These are phyloP conservation scores for Lycia hirtaria DNA, from an alignment of 2,888 invertebrate genomes.

Conservation along the genomic window DNA sequence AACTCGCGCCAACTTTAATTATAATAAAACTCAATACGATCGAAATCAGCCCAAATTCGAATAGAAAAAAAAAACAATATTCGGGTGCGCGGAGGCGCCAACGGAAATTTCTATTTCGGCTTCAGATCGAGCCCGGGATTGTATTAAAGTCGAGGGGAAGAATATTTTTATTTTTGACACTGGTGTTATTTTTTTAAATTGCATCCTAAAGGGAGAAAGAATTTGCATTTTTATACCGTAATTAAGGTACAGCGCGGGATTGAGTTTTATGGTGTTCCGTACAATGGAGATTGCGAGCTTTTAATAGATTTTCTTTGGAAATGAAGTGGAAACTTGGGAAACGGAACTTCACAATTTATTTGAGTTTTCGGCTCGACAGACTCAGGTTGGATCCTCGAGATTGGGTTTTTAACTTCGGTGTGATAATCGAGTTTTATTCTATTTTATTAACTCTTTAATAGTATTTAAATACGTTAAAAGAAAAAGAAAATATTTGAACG, in stretches of 20 bases:
- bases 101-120: constrained; percentile 42
- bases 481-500: no score
- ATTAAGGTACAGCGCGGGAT: constrained; percentile 34
- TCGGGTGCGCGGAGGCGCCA: constrained; percentile 28
- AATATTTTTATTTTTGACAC: constrained; percentile 42
- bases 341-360: constrained; percentile 13
- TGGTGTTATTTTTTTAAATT: constrained; percentile 37
- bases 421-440: not conserved
- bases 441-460: no score
- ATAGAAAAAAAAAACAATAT: constrained; percentile 36
- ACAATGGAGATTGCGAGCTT: constrained; percentile 15
- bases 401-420: not conserved
- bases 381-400: not conserved
- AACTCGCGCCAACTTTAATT: constrained; percentile 33
- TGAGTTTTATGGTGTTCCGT: constrained; percentile 33
- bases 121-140: constrained; percentile 45
- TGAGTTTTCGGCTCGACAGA: constrained; percentile 8
- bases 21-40: constrained; percentile 39
- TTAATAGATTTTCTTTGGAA: constrained; percentile 19
- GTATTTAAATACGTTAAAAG: no score
- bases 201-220: constrained; percentile 28
- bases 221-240: constrained; percentile 43
- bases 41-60: constrained; percentile 24
- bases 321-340: constrained; percentile 24
- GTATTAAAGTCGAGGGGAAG: constrained; percentile 40